Conservation (phyloP, 2,888 invertebrate genomes). For the Cephus nigrinus region DNA sequence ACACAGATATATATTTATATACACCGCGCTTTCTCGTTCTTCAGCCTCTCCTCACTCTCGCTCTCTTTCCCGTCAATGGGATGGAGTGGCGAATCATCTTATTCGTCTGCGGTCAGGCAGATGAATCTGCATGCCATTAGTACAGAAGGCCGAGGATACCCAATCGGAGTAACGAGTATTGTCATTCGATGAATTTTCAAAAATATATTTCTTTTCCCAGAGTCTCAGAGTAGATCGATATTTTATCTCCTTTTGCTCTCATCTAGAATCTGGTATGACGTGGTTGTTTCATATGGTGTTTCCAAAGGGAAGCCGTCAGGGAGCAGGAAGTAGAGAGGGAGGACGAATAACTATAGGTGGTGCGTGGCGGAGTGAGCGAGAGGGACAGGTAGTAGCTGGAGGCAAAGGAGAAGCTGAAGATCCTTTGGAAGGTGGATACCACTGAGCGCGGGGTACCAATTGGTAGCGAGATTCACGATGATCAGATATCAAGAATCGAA, state of each 20-base stretch:
- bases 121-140: not conserved
- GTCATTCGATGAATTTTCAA: not conserved
- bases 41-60: not conserved
- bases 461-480: constrained; percentile 9
- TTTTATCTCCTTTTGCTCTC: not conserved
- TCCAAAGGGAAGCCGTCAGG: constrained; percentile 30
- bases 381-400: not conserved
- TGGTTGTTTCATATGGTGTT: not conserved
- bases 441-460: not conserved
- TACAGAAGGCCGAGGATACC: not conserved
- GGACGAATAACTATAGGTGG: not conserved
- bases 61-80: not conserved
- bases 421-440: not conserved
- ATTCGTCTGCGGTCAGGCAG: not conserved
- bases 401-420: not conserved
- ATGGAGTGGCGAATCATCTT: not conserved
- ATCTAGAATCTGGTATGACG: not conserved
- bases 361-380: not conserved
- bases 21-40: not conserved
- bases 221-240: not conserved
- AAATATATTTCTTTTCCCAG: not conserved
- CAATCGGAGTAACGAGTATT: not conserved
- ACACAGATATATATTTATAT: not conserved
- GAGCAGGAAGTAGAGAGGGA: constrained; percentile 8
- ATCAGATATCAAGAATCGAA: constrained; percentile 50